Evolutionary conservation across 2,113 vertebrate genomes (phyloP), one percentile per base, ranked within the genome.

Genomic region (Maccullochella peelii): DNA sequence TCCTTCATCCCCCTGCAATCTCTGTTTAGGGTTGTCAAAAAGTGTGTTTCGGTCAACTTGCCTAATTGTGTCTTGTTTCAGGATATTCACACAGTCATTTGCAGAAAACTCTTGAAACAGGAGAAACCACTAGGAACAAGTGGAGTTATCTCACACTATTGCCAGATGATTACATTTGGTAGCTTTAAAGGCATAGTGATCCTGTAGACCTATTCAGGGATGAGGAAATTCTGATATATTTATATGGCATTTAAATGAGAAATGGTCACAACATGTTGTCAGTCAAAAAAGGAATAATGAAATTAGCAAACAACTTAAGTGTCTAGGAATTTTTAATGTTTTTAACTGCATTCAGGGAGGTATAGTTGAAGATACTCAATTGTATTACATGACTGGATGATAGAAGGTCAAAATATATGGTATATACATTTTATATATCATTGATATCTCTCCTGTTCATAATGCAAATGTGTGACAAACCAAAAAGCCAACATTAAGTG

Each of bases 11-110:
- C 57, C 25, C 27, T 67, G 20, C 54, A 63, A 47, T 77, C 42
- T 52, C 5, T 25, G 21, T 57, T 23, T 47, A 15, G 42, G 62
- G 42, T 62, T 70, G 44, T 74, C 33, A 25, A 36, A 47, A 71
- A 78, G 25, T 42, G 38, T 0, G 1, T 50, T 68, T 61, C 1
- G 1, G 52, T 67, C 61, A 47, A 42, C 66, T 42, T 27, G 49
- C 4, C 36, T 18, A 38, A 67, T 44, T 84, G 18, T 58, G 42
- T 72, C 15, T 25, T 47, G 16, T 87, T 62, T 66, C 36, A 25
- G 66, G 33, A 74, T 66, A 59, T 77, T 82, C 55, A 58, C 25
- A 63, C 2, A 21, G 23, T 33, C 5, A 71, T 81, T 73, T 42
- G 30, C 7, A 67, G 14, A 38, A 73, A 69, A 16, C 36, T 30